Conservation (phyloP, 2,797 vertebrate species). For the Clarias pachynema region DNA sequence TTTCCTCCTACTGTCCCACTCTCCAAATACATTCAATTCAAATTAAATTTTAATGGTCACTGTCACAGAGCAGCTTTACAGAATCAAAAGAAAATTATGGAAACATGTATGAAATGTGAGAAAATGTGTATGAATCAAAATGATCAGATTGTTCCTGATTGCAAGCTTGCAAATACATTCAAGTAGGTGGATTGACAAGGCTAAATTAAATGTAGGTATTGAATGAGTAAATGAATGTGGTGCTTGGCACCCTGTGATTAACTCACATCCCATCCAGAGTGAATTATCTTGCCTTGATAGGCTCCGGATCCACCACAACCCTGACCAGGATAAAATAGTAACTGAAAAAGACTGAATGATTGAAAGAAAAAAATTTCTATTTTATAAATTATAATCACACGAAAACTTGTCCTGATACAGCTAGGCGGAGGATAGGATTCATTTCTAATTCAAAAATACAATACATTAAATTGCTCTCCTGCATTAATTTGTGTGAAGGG, state of each 20-base stretch:
- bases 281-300: background rate
- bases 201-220: background rate
- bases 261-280: background rate
- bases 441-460: constrained; percentile 4
- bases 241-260: no score
- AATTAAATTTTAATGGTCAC: no score
- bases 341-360: background rate
- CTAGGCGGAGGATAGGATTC: background rate
- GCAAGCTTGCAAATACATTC: background rate
- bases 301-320: background rate
- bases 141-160: no score
- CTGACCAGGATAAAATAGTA: background rate
- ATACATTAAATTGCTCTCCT: background rate
- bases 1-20: background rate
- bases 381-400: background rate
- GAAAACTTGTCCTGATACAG: background rate
- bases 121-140: no score
- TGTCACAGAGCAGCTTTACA: no score
- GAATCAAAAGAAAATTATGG: no score
- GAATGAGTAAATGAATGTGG: background rate
- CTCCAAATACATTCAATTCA: background rate
- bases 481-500: constrained; percentile 9
- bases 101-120: no score
- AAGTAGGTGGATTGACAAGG: background rate
- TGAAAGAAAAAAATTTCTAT: background rate